Conservation (phyloP, 2,797 vertebrate genomes). For the Catostomus latipinnis region DNA sequence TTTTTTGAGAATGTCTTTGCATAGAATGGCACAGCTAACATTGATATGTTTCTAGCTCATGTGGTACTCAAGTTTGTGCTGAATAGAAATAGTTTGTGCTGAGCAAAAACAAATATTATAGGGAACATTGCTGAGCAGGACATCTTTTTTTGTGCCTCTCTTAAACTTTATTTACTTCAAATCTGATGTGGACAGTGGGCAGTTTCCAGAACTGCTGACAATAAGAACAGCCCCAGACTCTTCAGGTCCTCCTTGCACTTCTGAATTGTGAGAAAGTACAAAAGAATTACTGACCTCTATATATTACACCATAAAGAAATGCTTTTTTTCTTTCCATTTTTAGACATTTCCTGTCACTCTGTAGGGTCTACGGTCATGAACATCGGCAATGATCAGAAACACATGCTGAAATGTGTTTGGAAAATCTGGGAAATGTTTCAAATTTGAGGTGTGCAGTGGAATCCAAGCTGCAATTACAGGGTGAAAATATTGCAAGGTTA, state of each 20-base stretch:
- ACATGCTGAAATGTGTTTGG: conserved; percentile 54
- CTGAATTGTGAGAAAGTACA: conserved; percentile 40
- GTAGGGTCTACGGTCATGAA: conserved; percentile 42
- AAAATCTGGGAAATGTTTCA: conserved; percentile 40
- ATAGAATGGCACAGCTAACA: neutral
- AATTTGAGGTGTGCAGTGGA: conserved; percentile 35
- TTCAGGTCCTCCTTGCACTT: conserved; percentile 12
- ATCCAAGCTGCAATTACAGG: conserved; percentile 26
- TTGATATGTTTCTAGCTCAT: neutral
- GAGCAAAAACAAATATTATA: neutral
- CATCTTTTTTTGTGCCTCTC: neutral
- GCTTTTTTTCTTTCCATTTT: conserved; percentile 41
- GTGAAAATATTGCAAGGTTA: conserved; percentile 32
- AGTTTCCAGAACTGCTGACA: conserved; percentile 33
- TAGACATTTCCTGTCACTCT: conserved; percentile 55
- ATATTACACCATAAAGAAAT: conserved; percentile 54
- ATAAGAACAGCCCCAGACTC: neutral
- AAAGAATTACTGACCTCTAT: conserved; percentile 50
- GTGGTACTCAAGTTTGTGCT: neutral
- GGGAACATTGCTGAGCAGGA: conserved; percentile 14
- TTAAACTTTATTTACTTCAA: neutral
- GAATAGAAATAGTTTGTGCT: conserved; percentile 23
- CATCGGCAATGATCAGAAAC: conserved; percentile 58
- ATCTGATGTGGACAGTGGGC: conserved; percentile 12
- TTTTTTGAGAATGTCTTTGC: neutral